phyloP scores from a whole-genome alignment of 2,797 vertebrate genomes.

The Paratrypauchen microcephalus region DNA sequence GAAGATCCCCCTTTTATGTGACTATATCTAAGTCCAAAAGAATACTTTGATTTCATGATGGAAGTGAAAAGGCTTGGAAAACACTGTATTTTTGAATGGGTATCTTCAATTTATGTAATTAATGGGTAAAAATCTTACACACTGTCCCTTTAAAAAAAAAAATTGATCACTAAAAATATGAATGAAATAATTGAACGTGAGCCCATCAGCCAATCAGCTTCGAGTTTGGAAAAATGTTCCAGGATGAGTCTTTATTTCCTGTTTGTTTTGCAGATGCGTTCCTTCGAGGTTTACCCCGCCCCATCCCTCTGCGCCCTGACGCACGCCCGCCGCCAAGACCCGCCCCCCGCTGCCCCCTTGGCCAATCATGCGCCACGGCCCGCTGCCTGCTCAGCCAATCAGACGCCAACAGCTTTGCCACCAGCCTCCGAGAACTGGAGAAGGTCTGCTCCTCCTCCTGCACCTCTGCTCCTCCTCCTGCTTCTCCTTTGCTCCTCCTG shows the following conservation, averaged over 20 bases:
- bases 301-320: constrained; percentile 48
- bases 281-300: constrained; percentile 59
- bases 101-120: too few species aligned
- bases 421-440: constrained; percentile 87
- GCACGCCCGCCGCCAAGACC: constrained; percentile 50
- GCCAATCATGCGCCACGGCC: constrained; percentile 71
- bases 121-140: too few species aligned
- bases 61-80: too few species aligned
- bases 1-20: too few species aligned
- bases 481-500: not conserved
- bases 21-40: too few species aligned
- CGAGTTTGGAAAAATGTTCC: too few species aligned
- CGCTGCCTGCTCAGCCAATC: constrained; percentile 82
- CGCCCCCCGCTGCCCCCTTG: constrained; percentile 75
- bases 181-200: too few species aligned
- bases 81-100: too few species aligned
- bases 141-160: too few species aligned
- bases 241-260: not conserved
- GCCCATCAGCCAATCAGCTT: not conserved
- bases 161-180: too few species aligned
- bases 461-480: not conserved
- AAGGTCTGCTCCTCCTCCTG: constrained; percentile 71
- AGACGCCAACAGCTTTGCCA: constrained; percentile 84
- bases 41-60: too few species aligned
- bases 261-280: constrained; percentile 61